phyloP scores from a whole-genome alignment of 2,888 invertebrate genomes.

The Drosophila nr. fundita region DNA sequence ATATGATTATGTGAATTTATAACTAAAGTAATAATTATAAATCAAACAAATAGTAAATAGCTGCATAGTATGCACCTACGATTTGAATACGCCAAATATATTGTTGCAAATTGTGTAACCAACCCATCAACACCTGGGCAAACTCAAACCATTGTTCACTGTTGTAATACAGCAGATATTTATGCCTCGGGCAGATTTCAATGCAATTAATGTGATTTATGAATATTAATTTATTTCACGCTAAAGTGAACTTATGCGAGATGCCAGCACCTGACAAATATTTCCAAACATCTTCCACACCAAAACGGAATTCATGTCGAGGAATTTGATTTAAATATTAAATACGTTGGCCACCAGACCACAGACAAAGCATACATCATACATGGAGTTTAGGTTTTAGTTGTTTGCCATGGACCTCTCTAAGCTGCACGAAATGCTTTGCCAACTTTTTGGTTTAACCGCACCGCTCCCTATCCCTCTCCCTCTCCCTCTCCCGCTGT shows the following conservation, averaged over 20 bases:
- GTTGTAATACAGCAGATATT: conserved; percentile 36
- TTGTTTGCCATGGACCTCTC: not conserved
- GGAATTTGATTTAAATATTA: conserved; percentile 73
- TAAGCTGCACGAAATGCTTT: conserved; percentile 19
- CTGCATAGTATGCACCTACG: not conserved
- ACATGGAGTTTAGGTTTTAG: conserved; percentile 6
- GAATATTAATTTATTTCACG: conserved; percentile 63
- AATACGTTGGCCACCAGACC: conserved; percentile 43
- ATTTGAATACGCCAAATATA: conserved; percentile 38
- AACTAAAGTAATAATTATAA: conserved; percentile 11
- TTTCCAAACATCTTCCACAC: conserved; percentile 44
- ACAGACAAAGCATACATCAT: conserved; percentile 17
- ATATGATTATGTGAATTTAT: not conserved
- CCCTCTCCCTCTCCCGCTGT: not conserved
- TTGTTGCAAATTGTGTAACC: conserved; percentile 37
- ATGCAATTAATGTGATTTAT: conserved; percentile 71
- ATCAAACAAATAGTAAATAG: conserved; percentile 5
- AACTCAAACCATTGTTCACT: conserved; percentile 15
- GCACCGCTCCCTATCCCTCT: not conserved
- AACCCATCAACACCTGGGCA: conserved; percentile 57
- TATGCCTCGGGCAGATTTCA: conserved; percentile 26
- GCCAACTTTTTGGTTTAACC: conserved; percentile 52
- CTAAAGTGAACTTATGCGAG: conserved; percentile 18
- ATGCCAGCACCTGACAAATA: conserved; percentile 45
- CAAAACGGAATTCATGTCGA: conserved; percentile 49